Conservation (phyloP, 1,140 invertebrate genomes). For the Reticulitermes speratus region DNA sequence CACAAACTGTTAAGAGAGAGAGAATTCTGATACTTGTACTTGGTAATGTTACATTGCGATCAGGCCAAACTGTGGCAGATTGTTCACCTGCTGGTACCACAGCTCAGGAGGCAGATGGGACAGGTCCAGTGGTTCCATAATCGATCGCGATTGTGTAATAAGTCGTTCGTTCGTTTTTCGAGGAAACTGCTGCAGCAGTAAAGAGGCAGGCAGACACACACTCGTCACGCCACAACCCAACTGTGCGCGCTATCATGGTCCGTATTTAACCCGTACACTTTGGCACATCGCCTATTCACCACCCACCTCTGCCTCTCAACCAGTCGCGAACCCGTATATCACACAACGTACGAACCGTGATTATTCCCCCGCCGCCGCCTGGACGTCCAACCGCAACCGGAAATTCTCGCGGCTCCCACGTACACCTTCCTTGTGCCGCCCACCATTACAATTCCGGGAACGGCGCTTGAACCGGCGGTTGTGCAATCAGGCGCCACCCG, state of each 20-base stretch:
- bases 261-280: not conserved
- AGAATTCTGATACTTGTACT: not conserved
- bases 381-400: not conserved
- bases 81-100: slow-evolving; percentile 70
- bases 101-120: slow-evolving; percentile 77
- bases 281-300: not conserved
- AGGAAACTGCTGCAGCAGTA: not conserved
- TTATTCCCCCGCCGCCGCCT: not conserved
- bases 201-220: not conserved
- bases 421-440: too few relatives aligned
- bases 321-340: not conserved
- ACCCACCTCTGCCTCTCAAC: not conserved
- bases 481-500: too few relatives aligned
- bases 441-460: not conserved
- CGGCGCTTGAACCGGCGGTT: too few relatives aligned
- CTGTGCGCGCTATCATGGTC: not conserved
- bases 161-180: slow-evolving; percentile 33
- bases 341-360: not conserved
- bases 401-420: not conserved
- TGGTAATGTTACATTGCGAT: not conserved
- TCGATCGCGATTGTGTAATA: slow-evolving; percentile 28
- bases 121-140: slow-evolving; percentile 73
- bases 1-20: slow-evolving; percentile 60
- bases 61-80: slow-evolving; percentile 23
- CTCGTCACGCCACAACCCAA: not conserved